Evolutionary conservation across 2,888 invertebrate species (phyloP).

Genomic region (Ceraclea dissimilis): DNA sequence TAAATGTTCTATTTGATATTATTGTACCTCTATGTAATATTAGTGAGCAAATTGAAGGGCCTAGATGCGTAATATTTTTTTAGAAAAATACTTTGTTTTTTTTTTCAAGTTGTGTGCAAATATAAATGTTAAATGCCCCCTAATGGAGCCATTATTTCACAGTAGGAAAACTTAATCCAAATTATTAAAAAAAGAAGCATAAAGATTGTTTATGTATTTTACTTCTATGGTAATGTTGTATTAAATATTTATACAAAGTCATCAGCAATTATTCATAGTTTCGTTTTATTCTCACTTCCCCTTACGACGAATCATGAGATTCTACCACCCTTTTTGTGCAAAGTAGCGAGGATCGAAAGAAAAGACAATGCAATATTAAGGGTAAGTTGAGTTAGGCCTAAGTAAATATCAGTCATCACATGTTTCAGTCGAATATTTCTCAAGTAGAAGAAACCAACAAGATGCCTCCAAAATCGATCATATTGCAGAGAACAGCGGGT

Average conservation of each 20-base stretch:
- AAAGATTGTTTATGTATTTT: conserved; percentile 20
- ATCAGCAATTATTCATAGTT: conserved; percentile 15
- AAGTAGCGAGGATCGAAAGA: too few relatives aligned
- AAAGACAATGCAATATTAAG: too few relatives aligned
- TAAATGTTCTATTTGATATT: conserved; percentile 13
- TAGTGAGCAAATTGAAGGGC: conserved; percentile 13
- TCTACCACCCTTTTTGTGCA: too few relatives aligned
- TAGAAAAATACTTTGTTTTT: conserved; percentile 15
- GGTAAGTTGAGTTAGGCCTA: too few relatives aligned
- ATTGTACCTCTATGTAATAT: background rate
- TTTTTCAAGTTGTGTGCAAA: conserved; percentile 19
- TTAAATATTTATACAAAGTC: conserved; percentile 25
- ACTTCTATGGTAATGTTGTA: conserved; percentile 25
- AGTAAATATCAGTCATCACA: too few relatives aligned
- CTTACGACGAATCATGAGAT: too few relatives aligned
- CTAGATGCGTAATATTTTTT: conserved; percentile 20
- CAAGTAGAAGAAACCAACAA: too few relatives aligned
- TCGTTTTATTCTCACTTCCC: conserved; percentile 7
- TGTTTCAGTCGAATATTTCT: too few relatives aligned
- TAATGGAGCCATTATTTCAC: background rate
- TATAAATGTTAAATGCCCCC: background rate
- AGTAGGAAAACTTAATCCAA: conserved; percentile 3
- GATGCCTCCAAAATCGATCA: too few relatives aligned
- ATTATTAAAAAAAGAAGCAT: background rate
- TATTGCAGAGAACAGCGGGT: too few relatives aligned